phyloP scores from a whole-genome alignment of 2,797 vertebrate species.

The Anguilla marmorata region DNA sequence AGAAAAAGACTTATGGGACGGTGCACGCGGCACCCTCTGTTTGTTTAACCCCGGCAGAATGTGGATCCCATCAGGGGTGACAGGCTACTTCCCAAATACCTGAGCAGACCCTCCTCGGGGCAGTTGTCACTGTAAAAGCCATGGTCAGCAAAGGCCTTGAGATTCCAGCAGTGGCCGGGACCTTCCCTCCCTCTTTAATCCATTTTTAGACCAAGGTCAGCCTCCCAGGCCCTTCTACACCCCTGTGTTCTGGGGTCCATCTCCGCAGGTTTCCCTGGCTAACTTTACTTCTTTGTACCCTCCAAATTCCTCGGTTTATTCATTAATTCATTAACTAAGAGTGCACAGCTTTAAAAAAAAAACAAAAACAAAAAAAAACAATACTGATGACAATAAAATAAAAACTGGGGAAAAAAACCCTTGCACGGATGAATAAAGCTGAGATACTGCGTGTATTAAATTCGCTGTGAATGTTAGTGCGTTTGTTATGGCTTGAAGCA shows the following conservation, averaged over 20 bases:
- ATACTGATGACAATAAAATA: not conserved
- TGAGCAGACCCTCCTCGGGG: constrained; percentile 56
- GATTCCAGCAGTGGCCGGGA: constrained; percentile 64
- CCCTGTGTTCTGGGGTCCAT: not conserved
- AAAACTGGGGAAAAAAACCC: not conserved
- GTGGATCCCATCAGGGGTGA: constrained; percentile 52
- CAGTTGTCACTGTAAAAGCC: constrained; percentile 61
- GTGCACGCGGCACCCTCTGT: constrained; percentile 51
- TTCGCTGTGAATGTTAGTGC: not conserved
- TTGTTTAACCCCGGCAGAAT: constrained; percentile 64
- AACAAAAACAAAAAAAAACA: not conserved
- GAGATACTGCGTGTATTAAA: constrained; percentile 2
- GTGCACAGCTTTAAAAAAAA: not conserved
- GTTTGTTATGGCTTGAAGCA: not conserved
- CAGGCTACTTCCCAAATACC: constrained; percentile 62
- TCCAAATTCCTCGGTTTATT: constrained; percentile 30
- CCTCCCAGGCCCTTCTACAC: constrained; percentile 20
- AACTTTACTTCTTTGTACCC: constrained; percentile 26
- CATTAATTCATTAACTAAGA: constrained; percentile 25
- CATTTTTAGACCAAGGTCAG: constrained; percentile 54
- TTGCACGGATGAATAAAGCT: constrained; percentile 13
- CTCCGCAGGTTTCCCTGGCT: constrained; percentile 31
- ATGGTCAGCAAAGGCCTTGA: constrained; percentile 60
- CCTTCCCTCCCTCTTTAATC: constrained; percentile 58
- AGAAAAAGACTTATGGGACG: constrained; percentile 44